A percentile compares a stretch with the other conserved stretches of the same genome.
phyloP scores from a whole-genome alignment of 2,888 invertebrate genomes.

The Xylota segnis region DNA sequence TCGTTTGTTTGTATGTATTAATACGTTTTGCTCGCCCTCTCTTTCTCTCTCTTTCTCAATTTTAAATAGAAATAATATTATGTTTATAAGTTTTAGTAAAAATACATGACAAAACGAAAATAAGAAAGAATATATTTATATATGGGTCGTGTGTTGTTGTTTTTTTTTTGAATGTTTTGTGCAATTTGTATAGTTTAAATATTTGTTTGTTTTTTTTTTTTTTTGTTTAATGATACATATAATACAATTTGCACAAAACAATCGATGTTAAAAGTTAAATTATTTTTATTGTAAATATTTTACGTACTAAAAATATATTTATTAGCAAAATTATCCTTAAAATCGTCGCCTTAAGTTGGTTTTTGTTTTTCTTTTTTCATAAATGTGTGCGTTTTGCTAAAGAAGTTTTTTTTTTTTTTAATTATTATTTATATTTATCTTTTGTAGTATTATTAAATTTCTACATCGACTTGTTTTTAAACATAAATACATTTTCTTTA shows the following conservation, averaged over 20 bases:
- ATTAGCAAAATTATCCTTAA: constrained; percentile 70
- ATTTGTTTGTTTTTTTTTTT: neutral
- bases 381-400: constrained; percentile 62
- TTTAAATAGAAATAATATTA: constrained; percentile 9
- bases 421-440: constrained; percentile 14
- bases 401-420: too few species aligned
- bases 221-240: constrained; percentile 16
- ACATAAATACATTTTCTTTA: constrained; percentile 53
- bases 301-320: constrained; percentile 63
- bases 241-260: constrained; percentile 72
- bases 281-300: constrained; percentile 30
- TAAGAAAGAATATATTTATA: constrained; percentile 10
- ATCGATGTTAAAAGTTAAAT: constrained; percentile 56
- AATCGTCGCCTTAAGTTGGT: constrained; percentile 55
- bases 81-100: constrained; percentile 35
- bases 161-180: constrained; percentile 55
- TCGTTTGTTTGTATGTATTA: constrained; percentile 22
- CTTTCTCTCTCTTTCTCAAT: constrained; percentile 40
- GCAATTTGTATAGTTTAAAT: constrained; percentile 58
- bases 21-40: constrained; percentile 54
- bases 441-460: constrained; percentile 13
- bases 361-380: constrained; percentile 11
- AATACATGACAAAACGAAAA: constrained; percentile 43
- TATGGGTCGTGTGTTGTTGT: constrained; percentile 30
- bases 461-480: constrained; percentile 23